Base-by-base conservation (phyloP, 2,888 invertebrate genomes). In the Sycophila texana region DNA sequence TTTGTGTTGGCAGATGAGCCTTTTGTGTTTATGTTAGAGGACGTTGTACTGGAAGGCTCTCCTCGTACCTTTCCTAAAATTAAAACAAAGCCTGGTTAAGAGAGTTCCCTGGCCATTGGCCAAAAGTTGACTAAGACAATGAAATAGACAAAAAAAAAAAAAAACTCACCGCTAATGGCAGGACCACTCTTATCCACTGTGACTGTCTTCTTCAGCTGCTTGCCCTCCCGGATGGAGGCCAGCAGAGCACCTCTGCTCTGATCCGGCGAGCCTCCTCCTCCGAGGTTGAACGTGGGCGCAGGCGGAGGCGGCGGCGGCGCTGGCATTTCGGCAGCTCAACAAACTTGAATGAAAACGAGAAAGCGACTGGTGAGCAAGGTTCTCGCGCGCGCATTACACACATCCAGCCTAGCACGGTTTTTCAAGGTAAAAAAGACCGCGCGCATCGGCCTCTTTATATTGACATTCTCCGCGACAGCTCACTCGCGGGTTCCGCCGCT, bases 161-260 rank as follows among this genome's bases (percentile, higher is more conserved):
- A 1, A 2, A n/a, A 84, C 90, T 92, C 93, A 91, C 96, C 96
- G 84, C 94, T 92, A 84, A 97, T 91, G 70, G 93, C 89, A 0
- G 98, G 98, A 72, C 94, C 95, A 93, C 98, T 98, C 91, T 96
- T 96, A 89, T 98, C 98, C 86, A 95, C 95, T n/a, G 97, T 97
- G 0, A 94, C 94, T 74, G 97, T 93, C 91, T 97, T 97, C 90
- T 96, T 97, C 83, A 98, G 91, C 86, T 93, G 93, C 72, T 95
- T 91, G 77, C 97, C 98, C 89, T 95, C 95, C 85, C 96, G 94
- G 86, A 98, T 98, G 14, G 96, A 96, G 86, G 94, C 94, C 61
- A 98, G 91, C 79, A 98, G 91, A 66, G 95, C 94, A 86, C 93
- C 93, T 87, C 96, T 92, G 79, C 92, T 92, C 61, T 91, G 90